phyloP scores from a whole-genome alignment of 2,113 vertebrate species.

The Camarhynchus parvulus region DNA sequence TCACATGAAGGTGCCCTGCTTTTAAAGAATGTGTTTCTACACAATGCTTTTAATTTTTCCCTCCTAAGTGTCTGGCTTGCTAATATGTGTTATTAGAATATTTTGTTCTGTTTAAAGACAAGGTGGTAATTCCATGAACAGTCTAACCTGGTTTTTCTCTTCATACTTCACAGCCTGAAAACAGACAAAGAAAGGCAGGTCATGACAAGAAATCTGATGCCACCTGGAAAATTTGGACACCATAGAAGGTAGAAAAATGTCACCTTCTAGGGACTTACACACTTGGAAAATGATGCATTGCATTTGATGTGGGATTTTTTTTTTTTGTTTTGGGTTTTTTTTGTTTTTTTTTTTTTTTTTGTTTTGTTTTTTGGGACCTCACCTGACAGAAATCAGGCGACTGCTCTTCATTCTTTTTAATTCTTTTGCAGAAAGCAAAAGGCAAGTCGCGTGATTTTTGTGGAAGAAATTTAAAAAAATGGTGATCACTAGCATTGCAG shows the following conservation, averaged over 20 bases:
- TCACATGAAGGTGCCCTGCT: not conserved
- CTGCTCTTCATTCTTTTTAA: not conserved
- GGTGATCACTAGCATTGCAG: slow-evolving; percentile 14
- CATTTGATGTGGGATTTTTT: not conserved
- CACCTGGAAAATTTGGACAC: not conserved
- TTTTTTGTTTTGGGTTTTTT: not conserved
- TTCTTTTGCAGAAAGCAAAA: not conserved
- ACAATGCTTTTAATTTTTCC: not conserved
- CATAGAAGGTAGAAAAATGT: not conserved
- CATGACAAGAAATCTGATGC: not conserved
- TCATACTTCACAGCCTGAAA: not conserved
- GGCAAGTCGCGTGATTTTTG: not conserved
- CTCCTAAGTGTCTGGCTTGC: not conserved
- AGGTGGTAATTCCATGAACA: not conserved
- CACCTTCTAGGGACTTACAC: not conserved
- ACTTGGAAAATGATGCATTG: not conserved
- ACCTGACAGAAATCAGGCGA: not conserved
- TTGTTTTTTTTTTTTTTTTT: not conserved
- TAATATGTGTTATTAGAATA: not conserved
- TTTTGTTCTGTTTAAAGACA: not conserved
- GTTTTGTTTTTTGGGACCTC: not conserved
- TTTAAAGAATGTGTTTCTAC: not conserved
- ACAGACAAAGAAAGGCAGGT: not conserved
- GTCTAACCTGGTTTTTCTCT: not conserved
- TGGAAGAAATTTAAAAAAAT: slow-evolving; percentile 28